Conservation (phyloP, 2,113 vertebrate species). For the Meriones unguiculatus region DNA sequence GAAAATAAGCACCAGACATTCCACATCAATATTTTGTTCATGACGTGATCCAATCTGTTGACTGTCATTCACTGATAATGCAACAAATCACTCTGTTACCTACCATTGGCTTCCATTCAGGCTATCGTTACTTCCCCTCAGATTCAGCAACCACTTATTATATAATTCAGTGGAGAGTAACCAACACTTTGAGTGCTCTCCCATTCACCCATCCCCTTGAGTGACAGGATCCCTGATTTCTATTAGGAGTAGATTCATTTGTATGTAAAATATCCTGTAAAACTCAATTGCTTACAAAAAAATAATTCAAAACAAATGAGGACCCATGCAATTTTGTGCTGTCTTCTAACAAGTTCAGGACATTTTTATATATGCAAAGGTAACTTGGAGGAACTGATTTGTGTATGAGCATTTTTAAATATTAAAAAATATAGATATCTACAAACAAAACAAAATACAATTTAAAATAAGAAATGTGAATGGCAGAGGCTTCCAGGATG, state of each 20-base stretch:
- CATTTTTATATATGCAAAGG: not conserved
- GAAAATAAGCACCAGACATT: constrained; percentile 53
- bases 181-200: constrained; percentile 62
- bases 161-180: constrained; percentile 72
- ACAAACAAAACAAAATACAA: not conserved
- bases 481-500: not conserved
- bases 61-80: constrained; percentile 69
- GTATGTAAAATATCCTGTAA: constrained; percentile 66
- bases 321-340: constrained; percentile 43
- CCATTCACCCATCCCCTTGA: constrained; percentile 40
- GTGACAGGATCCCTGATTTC: constrained; percentile 73
- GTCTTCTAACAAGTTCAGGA: constrained; percentile 21
- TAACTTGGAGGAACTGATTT: not conserved
- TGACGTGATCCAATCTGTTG: constrained; percentile 42
- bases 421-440: constrained; percentile 8
- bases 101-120: constrained; percentile 54
- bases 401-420: not conserved
- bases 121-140: constrained; percentile 53
- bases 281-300: constrained; percentile 59
- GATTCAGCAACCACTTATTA: constrained; percentile 63
- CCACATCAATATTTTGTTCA: constrained; percentile 53
- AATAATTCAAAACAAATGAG: constrained; percentile 69
- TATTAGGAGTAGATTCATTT: constrained; percentile 74
- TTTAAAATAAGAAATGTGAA: constrained; percentile 6
- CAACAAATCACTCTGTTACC: constrained; percentile 60